Percentiles rank a stretch among this genome's conserved stretches.
These are phyloP conservation scores for Baryphthengus martii DNA, from an alignment of 2,113 vertebrate genomes.

Conservation along the genomic window DNA sequence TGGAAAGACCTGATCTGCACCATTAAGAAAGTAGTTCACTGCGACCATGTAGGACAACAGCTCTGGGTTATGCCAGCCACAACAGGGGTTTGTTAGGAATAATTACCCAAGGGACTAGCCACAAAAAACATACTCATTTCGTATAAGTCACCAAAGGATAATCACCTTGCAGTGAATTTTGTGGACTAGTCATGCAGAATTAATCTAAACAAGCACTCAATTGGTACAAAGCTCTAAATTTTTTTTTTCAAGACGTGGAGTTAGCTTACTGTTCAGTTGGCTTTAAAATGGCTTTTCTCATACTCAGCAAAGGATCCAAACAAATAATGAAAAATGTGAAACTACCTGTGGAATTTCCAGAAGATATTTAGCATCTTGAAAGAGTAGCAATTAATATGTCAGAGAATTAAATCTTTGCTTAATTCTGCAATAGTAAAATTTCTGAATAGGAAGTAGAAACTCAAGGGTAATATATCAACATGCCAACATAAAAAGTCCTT, in stretches of 20 bases:
- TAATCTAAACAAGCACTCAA: background rate
- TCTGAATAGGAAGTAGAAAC: background rate
- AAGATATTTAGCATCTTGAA: background rate
- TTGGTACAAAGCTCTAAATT: background rate
- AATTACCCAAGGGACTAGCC: background rate
- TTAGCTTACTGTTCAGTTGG: background rate
- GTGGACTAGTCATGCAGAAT: background rate
- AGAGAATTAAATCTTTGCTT: background rate
- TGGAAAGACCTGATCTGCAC: background rate
- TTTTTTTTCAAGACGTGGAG: background rate
- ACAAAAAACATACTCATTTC: background rate
- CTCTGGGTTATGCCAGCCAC: background rate
- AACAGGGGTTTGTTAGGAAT: background rate
- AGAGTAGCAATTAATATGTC: background rate
- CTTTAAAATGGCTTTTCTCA: background rate
- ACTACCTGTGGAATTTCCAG: background rate
- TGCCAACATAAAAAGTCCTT: background rate
- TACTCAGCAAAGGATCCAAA: background rate
- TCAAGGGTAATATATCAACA: background rate
- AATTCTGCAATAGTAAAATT: background rate
- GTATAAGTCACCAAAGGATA: background rate
- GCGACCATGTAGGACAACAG: background rate
- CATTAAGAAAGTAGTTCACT: background rate
- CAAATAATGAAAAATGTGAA: background rate
- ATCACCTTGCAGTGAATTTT: background rate